Conservation (phyloP, 2,888 invertebrate species). For the Toxonevra muliebris region DNA sequence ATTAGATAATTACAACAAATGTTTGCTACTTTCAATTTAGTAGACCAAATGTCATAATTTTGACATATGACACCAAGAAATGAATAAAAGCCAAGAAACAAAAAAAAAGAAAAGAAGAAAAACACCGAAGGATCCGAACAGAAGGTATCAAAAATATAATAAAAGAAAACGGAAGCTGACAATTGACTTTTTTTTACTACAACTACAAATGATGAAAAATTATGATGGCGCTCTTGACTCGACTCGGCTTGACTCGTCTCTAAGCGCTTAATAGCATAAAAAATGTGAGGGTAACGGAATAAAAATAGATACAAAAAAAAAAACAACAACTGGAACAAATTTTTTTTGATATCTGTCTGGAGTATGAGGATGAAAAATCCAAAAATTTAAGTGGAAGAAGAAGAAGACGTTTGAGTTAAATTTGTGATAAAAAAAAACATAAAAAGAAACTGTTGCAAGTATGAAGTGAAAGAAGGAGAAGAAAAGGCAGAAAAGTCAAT, state of each 20-base stretch:
- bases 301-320: neutral
- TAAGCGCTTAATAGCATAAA: too few relatives aligned
- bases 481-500: neutral
- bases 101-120: neutral
- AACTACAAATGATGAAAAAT: too few relatives aligned
- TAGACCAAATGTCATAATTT: slow-evolving; percentile 26
- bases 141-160: slow-evolving; percentile 12
- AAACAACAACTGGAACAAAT: slow-evolving; percentile 3
- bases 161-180: slow-evolving; percentile 23
- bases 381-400: neutral
- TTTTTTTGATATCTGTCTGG: neutral
- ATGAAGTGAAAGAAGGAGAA: neutral
- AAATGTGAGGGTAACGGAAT: neutral
- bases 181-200: slow-evolving; percentile 18
- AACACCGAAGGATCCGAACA: slow-evolving; percentile 21
- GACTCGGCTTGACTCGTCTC: too few relatives aligned
- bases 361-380: neutral
- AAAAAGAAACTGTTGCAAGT: too few relatives aligned
- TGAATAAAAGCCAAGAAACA: slow-evolving; percentile 14
- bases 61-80: slow-evolving; percentile 30
- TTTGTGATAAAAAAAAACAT: neutral
- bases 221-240: too few relatives aligned
- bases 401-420: neutral
- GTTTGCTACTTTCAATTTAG: neutral
- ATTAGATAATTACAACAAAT: neutral